Percentiles rank a stretch among this genome's conserved stretches.
Evolutionary conservation across 2,797 vertebrate species (phyloP).

Genomic region (Tamandua tetradactyla): DNA sequence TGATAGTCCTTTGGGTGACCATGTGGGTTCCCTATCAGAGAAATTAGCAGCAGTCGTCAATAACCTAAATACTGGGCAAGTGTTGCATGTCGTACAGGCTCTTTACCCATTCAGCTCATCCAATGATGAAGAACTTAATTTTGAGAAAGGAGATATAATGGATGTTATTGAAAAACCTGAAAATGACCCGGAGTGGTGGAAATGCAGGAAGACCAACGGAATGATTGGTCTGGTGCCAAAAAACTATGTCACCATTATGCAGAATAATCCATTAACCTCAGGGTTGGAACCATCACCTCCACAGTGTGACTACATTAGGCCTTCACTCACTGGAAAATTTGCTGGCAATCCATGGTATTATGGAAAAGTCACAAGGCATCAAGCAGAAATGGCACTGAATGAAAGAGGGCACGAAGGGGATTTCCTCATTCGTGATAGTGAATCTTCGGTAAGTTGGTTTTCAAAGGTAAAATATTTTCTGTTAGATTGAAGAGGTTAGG

Average conservation of each 20-base stretch:
- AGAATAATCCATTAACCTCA: constrained; percentile 87
- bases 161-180: constrained; percentile 95
- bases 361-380: constrained; percentile 94
- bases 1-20: constrained; percentile 90
- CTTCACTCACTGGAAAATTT: constrained; percentile 90
- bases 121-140: constrained; percentile 95
- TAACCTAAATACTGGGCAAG: constrained; percentile 89
- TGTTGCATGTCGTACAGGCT: constrained; percentile 93
- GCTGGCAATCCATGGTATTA: constrained; percentile 96
- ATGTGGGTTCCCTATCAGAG: constrained; percentile 90
- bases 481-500: background rate
- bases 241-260: constrained; percentile 94
- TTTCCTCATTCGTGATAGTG: constrained; percentile 95
- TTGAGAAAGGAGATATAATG: constrained; percentile 95
- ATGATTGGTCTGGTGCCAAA: constrained; percentile 94
- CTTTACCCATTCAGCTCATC: constrained; percentile 94
- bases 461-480: constrained; percentile 16
- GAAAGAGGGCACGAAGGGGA: constrained; percentile 93
- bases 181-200: constrained; percentile 97
- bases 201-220: constrained; percentile 93
- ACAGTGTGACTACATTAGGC: constrained; percentile 94
- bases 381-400: constrained; percentile 95
- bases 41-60: constrained; percentile 91
- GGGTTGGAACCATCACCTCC: constrained; percentile 91
- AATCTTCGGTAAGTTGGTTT: constrained; percentile 92